A percentile compares a stretch with the other conserved stretches of the same genome.
Evolutionary conservation across 2,113 vertebrate genomes (phyloP).

Genomic region (Archocentrus centrarchus): DNA sequence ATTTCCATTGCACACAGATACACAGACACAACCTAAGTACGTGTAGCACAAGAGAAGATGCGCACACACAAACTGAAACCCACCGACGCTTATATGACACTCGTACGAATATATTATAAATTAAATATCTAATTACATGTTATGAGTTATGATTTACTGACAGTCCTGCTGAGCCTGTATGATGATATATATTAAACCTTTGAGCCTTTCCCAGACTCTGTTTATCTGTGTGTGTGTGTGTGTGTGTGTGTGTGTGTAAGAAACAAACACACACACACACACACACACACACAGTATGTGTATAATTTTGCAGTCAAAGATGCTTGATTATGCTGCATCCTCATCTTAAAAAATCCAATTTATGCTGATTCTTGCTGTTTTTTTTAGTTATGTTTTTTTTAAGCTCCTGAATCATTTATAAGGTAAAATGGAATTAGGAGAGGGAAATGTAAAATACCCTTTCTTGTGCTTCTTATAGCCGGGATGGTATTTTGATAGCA

Average conservation of each 20-base stretch:
- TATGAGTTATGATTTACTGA: conserved; percentile 28
- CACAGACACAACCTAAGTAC: not conserved
- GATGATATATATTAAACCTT: not conserved
- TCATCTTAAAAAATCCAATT: conserved; percentile 25
- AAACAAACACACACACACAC: not conserved
- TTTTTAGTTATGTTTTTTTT: not conserved
- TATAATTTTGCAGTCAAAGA: conserved; percentile 54
- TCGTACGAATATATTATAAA: not conserved
- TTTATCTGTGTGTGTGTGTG: conserved; percentile 33
- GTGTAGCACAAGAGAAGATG: not conserved
- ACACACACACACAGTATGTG: not conserved
- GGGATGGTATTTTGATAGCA: conserved; percentile 46
- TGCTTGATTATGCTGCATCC: conserved; percentile 65
- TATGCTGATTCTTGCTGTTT: conserved; percentile 54
- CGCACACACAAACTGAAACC: not conserved
- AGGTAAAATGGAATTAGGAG: conserved; percentile 17
- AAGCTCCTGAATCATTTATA: conserved; percentile 62
- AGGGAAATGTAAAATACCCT: conserved; percentile 8
- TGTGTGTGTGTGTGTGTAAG: not conserved
- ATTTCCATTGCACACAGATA: conserved; percentile 9
- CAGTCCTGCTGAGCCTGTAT: not conserved
- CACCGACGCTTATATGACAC: not conserved
- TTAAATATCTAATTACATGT: not conserved
- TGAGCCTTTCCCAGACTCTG: conserved; percentile 6
- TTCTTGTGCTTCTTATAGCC: conserved; percentile 24